These are phyloP conservation scores for Vulpes lagopus DNA, from an alignment of 2,113 vertebrate species.

Conservation along the genomic window DNA sequence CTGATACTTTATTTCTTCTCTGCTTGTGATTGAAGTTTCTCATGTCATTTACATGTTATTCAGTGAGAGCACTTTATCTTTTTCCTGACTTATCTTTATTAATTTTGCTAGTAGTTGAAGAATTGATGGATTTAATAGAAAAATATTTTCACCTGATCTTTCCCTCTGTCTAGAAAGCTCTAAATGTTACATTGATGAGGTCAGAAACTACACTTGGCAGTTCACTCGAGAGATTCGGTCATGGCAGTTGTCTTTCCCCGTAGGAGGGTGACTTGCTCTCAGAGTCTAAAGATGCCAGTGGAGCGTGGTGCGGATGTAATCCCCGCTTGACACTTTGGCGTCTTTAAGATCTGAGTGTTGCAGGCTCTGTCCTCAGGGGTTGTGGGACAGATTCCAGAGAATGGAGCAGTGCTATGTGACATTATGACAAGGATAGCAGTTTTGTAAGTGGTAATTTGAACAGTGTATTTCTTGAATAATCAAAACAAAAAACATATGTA, in stretches of 20 bases:
- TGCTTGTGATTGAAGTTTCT: neutral
- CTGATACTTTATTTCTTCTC: constrained; percentile 23
- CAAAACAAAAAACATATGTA: constrained; percentile 49
- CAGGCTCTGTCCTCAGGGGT: neutral
- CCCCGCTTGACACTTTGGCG: neutral
- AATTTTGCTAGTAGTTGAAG: constrained; percentile 39
- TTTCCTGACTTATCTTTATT: constrained; percentile 13
- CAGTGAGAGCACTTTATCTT: constrained; percentile 7
- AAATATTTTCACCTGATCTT: neutral
- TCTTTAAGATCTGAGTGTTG: neutral
- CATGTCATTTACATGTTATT: neutral
- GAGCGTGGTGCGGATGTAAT: neutral
- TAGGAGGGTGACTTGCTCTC: neutral
- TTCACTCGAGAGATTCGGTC: neutral
- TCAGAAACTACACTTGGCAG: neutral
- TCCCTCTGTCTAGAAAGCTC: neutral
- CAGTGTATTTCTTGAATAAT: neutral
- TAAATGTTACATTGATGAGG: neutral
- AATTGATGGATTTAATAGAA: neutral
- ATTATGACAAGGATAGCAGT: neutral
- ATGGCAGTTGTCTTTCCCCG: neutral
- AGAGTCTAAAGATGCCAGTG: neutral
- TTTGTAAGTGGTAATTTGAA: constrained; percentile 46
- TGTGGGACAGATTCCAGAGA: neutral
- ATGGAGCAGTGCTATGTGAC: neutral